Percentiles rank a stretch among this genome's conserved stretches.
Conservation (phyloP, 2,113 vertebrate species). For the Jacana jacana region DNA sequence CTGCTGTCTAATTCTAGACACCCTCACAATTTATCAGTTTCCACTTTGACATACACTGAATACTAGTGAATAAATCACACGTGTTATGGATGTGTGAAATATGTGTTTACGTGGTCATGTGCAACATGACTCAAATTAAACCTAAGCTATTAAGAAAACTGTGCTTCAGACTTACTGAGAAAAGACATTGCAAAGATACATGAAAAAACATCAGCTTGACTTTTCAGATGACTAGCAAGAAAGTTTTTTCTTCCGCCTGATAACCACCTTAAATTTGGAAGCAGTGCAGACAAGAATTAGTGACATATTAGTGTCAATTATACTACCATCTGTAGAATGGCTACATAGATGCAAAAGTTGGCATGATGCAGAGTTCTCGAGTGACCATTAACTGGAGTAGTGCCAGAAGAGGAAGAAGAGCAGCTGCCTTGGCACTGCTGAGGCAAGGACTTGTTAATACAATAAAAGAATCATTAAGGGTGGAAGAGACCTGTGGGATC, state of each 20-base stretch:
- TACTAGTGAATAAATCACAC: not conserved
- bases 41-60: not conserved
- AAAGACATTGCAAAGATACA: not conserved
- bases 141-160: not conserved
- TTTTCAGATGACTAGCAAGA: not conserved
- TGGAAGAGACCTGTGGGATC: too few relatives aligned
- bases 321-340: not conserved
- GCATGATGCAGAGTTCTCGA: not conserved
- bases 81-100: not conserved
- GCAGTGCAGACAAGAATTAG: not conserved
- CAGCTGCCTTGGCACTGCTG: rapidly evolving
- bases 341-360: not conserved
- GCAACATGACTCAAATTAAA: not conserved
- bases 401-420: not conserved
- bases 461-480: not conserved
- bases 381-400: not conserved
- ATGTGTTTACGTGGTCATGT: not conserved
- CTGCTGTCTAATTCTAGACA: not conserved
- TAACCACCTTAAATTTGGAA: not conserved
- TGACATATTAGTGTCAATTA: not conserved
- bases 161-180: not conserved
- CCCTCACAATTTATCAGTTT: not conserved
- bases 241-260: not conserved
- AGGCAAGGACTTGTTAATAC: not conserved
- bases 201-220: not conserved